Evolutionary conservation across 2,888 invertebrate species (phyloP).

Genomic region (Encarsia formosa): DNA sequence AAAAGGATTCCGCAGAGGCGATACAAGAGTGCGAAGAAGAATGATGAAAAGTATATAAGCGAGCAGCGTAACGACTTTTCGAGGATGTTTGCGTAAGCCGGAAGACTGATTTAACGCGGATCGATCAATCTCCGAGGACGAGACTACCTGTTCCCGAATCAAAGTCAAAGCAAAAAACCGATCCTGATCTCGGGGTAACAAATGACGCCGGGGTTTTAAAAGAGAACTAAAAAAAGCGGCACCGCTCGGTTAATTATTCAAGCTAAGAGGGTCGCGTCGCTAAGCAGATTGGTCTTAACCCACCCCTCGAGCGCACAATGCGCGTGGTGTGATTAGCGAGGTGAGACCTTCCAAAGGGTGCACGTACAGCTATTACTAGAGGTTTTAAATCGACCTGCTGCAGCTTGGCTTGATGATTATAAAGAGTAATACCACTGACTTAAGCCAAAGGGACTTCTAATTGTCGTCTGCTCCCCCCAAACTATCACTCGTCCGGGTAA

Average conservation of each 20-base stretch:
- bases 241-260: conserved; percentile 49
- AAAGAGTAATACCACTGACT: conserved; percentile 23
- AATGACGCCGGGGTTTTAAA: conserved; percentile 32
- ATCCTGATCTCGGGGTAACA: conserved; percentile 40
- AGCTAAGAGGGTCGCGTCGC: conserved; percentile 47
- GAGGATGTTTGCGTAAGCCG: conserved; percentile 10
- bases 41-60: background rate
- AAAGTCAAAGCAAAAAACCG: background rate
- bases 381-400: conserved; percentile 41
- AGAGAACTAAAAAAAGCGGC: background rate
- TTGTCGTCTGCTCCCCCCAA: conserved; percentile 14
- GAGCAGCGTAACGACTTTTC: background rate
- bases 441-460: conserved; percentile 27
- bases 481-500: conserved; percentile 9
- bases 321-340: conserved; percentile 34
- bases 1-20: too few species aligned
- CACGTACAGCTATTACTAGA: conserved; percentile 30
- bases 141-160: conserved; percentile 12
- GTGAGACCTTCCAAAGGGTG: conserved; percentile 16
- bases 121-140: conserved; percentile 32
- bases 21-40: too few species aligned
- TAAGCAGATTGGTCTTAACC: conserved; percentile 50
- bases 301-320: conserved; percentile 34
- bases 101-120: conserved; percentile 34
- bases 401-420: conserved; percentile 44